A percentile compares a stretch with the other conserved stretches of the same genome.
Evolutionary conservation across 2,797 vertebrate genomes (phyloP).

Genomic region (Cossypha niveicapilla): DNA sequence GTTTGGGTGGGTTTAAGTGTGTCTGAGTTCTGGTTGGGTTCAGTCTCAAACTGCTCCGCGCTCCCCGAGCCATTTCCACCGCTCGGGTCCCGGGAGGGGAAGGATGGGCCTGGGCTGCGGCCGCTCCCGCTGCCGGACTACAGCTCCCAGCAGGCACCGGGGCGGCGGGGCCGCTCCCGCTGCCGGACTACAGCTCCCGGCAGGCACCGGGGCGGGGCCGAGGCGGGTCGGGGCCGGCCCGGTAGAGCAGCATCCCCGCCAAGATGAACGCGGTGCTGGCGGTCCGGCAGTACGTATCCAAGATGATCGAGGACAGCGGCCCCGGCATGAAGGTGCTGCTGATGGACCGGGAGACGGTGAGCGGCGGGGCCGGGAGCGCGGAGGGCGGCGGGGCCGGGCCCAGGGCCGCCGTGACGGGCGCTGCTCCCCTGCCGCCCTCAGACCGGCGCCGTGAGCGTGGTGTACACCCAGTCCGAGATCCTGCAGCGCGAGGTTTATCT

Average conservation of each 20-base stretch:
- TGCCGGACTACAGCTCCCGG: not conserved
- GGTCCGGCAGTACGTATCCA: slow-evolving; percentile 92
- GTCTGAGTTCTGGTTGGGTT: not conserved
- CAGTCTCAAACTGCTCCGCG: not conserved
- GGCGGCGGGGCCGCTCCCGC: not conserved
- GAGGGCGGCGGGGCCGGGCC: not conserved
- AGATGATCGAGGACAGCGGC: slow-evolving; percentile 95
- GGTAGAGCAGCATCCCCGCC: not conserved
- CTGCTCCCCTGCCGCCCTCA: not conserved
- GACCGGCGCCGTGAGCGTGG: slow-evolving; percentile 86
- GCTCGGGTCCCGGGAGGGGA: not conserved
- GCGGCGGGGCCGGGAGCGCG: not conserved
- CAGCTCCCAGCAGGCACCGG: not conserved
- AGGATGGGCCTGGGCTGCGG: too few species aligned
- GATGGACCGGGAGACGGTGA: slow-evolving; percentile 96
- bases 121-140: not conserved
- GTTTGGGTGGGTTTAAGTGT: not conserved
- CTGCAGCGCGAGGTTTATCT: slow-evolving; percentile 96
- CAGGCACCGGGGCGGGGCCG: not conserved
- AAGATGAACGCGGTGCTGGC: slow-evolving; percentile 93
- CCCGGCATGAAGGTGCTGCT: slow-evolving; percentile 95
- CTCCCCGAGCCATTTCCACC: rapidly evolving
- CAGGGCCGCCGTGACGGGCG: not conserved
- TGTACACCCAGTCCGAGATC: slow-evolving; percentile 96
- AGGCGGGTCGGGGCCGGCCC: rapidly evolving